Conservation (phyloP, 2,113 vertebrate genomes). For the Ctenomys sociabilis region DNA sequence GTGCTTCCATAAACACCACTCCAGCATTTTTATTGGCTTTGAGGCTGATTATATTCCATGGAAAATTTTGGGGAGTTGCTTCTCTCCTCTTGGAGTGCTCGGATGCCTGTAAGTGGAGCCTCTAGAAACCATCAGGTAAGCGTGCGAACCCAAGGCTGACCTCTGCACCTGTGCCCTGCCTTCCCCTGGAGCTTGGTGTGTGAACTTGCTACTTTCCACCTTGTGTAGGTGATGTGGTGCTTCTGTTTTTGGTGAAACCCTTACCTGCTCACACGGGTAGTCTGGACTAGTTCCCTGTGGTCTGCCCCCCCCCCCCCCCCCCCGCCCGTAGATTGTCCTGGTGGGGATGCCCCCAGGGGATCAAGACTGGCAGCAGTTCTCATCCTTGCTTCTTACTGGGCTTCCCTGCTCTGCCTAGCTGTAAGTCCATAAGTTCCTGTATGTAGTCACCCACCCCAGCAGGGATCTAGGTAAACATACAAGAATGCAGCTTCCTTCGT, state of each 20-base stretch:
- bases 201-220: neutral
- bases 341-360: neutral
- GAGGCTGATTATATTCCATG: constrained; percentile 29
- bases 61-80: constrained; percentile 41
- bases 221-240: neutral
- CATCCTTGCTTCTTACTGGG: neutral
- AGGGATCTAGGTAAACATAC: neutral
- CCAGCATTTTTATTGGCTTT: constrained; percentile 52
- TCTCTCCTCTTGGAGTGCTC: neutral
- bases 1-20: neutral
- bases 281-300: neutral
- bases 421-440: neutral
- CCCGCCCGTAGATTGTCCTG: neutral
- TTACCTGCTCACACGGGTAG: neutral
- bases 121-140: neutral
- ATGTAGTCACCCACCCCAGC: neutral
- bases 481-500: neutral
- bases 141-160: neutral
- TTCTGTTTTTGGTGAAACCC: neutral
- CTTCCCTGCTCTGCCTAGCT: neutral
- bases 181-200: neutral
- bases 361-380: neutral
- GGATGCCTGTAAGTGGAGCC: neutral
- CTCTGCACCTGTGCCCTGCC: neutral
- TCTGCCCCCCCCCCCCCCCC: neutral